Evolutionary conservation across 2,888 invertebrate species (phyloP).

Genomic region (Aphidoletes aphidimyza): DNA sequence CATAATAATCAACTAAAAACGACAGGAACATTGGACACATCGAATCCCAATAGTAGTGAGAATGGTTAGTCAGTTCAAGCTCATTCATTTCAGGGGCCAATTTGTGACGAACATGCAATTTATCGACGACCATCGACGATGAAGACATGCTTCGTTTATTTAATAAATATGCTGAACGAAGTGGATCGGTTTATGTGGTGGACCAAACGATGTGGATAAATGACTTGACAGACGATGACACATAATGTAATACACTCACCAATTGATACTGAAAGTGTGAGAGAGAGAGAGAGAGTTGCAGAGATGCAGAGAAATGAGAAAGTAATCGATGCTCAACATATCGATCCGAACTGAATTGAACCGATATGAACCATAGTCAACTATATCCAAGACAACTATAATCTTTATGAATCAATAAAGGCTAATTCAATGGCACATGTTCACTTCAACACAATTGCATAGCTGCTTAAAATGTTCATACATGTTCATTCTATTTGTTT

Average conservation of each 20-base stretch:
- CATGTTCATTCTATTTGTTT: background rate
- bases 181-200: constrained; percentile 16
- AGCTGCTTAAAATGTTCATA: background rate
- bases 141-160: constrained; percentile 45
- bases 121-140: constrained; percentile 8
- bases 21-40: background rate
- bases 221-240: constrained; percentile 44
- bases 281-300: too few relatives aligned
- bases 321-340: constrained; percentile 29
- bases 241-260: too few relatives aligned
- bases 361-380: constrained; percentile 1
- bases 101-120: constrained; percentile 38
- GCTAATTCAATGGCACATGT: constrained; percentile 38
- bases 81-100: constrained; percentile 25
- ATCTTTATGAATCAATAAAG: constrained; percentile 51
- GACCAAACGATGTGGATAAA: constrained; percentile 46
- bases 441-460: background rate
- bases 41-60: background rate
- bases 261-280: too few relatives aligned
- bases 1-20: constrained; percentile 25
- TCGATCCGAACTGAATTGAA: background rate
- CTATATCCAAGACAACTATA: constrained; percentile 29
- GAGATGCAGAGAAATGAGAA: background rate
- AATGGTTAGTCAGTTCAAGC: background rate
- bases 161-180: constrained; percentile 36